Evolutionary conservation across 2,888 invertebrate species (phyloP), one percentile per base, ranked within the genome.

Genomic region (Lysandra bellargus): DNA sequence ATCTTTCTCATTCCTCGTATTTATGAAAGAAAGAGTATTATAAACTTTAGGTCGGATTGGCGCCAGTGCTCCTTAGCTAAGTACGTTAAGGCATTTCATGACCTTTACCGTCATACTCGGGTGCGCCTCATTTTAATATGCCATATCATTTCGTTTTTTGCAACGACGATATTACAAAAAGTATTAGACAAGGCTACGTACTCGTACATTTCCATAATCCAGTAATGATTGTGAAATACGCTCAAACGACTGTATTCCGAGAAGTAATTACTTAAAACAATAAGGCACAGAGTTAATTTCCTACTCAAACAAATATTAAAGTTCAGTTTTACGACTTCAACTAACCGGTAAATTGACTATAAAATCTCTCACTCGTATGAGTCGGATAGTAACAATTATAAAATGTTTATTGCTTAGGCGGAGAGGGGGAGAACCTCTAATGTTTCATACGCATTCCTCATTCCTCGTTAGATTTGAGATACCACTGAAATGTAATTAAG

Each of bases 91-190:
- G 78, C 79, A 79, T 80, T 79, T 82, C 80, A 75, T 81, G 82
- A 83, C 82, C 82, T 83, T 83, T 83, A 80, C 80, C 82, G 86
- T 84, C 86, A 85, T 83, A 86, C 82, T 85, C 85, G 86, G 87
- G 86, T 85, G 86, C 85, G 83, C 83, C 83, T 82, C 85, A 86
- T 87, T 83, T 79, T 81, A 83, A 83, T 83, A 81, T 80, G 81
- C 82, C 84, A 81, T 84, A 83, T 81, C 79, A 60, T 77, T 81
- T 80, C 75, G 79, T 88, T 90, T 90, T 91, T 90, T 88, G 87
- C 87, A 91, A 89, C 91, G 90, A 92, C 90, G 89, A 91, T 91
- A 86, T 89, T 76, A 76, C 33, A 76, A 76, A 76, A 76, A 57
- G 30, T 33, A 57, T 30, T 76, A 76, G 49, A 23, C 75, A 53